A percentile compares a stretch with the other conserved stretches of the same genome.
These are phyloP conservation scores for Schmidtea mediterranea DNA, from an alignment of 1,140 invertebrate genomes.

Conservation along the genomic window DNA sequence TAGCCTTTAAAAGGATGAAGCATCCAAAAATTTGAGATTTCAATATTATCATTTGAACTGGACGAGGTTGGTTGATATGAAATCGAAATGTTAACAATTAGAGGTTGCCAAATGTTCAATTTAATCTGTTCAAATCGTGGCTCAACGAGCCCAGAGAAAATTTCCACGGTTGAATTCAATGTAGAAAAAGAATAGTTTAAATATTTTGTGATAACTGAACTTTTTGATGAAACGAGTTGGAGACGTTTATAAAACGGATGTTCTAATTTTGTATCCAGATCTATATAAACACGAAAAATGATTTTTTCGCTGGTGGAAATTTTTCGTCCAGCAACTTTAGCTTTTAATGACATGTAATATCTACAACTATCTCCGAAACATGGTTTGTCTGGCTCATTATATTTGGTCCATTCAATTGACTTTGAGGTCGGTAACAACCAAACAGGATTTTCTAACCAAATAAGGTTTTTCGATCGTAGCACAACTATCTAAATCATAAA, in stretches of 20 bases:
- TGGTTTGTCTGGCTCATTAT: neutral
- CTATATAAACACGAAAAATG: neutral
- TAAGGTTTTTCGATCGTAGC: neutral
- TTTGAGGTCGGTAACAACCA: neutral
- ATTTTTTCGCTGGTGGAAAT: neutral
- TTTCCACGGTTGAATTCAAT: too few relatives aligned
- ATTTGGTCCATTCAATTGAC: neutral
- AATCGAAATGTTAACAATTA: too few relatives aligned
- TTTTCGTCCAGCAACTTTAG: neutral
- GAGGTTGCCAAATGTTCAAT: too few relatives aligned
- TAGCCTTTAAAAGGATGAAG: neutral
- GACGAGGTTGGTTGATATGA: too few relatives aligned
- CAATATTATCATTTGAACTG: too few relatives aligned
- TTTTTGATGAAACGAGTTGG: too few relatives aligned
- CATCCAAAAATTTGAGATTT: too few relatives aligned
- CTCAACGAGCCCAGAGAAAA: too few relatives aligned
- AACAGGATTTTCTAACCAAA: neutral
- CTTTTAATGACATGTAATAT: neutral
- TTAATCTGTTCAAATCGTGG: too few relatives aligned
- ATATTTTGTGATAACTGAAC: too few relatives aligned
- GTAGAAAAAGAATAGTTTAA: too few relatives aligned
- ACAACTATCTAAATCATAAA: neutral
- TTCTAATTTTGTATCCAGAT: neutral
- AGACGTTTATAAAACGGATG: neutral
- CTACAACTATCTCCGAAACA: neutral